A percentile compares a stretch with the other conserved stretches of the same genome.
These are phyloP conservation scores for Panorpa germanica DNA, from an alignment of 2,888 invertebrate genomes.

Conservation along the genomic window DNA sequence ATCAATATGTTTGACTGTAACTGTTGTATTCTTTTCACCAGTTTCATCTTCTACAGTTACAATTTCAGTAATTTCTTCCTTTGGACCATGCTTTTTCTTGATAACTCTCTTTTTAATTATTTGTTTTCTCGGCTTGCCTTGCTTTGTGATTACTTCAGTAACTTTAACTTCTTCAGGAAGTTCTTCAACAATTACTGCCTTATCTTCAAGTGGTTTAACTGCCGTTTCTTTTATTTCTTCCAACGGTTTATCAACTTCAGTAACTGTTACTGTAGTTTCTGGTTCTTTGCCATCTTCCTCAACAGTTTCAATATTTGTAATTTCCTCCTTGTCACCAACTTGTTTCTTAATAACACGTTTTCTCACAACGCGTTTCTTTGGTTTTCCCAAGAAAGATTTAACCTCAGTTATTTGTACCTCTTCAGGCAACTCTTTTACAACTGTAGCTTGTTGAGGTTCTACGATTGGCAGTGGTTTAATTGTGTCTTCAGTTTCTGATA, in stretches of 20 bases:
- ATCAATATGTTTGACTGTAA: too few species aligned
- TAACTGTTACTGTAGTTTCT: constrained; percentile 11
- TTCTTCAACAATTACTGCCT: constrained; percentile 15
- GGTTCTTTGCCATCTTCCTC: constrained; percentile 15
- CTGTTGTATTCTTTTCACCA: constrained; percentile 18
- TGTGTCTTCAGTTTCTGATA: too few species aligned
- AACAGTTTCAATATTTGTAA: constrained; percentile 5
- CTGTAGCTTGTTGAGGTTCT: too few species aligned
- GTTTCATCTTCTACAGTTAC: constrained; percentile 19
- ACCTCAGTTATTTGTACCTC: constrained; percentile 21
- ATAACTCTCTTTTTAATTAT: constrained; percentile 19
- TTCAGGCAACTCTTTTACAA: constrained; percentile 11
- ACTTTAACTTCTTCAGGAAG: constrained; percentile 15
- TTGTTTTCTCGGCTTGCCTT: constrained; percentile 19
- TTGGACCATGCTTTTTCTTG: constrained; percentile 17
- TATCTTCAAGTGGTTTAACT: constrained; percentile 12
- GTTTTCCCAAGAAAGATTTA: constrained; percentile 17
- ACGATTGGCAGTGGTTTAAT: too few species aligned
- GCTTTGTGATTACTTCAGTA: constrained; percentile 16
- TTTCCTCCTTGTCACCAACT: constrained; percentile 8
- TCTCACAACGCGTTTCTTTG: background rate
- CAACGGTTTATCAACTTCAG: constrained; percentile 11
- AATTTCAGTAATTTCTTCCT: constrained; percentile 20
- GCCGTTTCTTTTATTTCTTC: constrained; percentile 13
- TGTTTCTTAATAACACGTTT: constrained; percentile 7